Conservation (phyloP, 2,797 vertebrate species). For the Pseudochromis fuscus region DNA sequence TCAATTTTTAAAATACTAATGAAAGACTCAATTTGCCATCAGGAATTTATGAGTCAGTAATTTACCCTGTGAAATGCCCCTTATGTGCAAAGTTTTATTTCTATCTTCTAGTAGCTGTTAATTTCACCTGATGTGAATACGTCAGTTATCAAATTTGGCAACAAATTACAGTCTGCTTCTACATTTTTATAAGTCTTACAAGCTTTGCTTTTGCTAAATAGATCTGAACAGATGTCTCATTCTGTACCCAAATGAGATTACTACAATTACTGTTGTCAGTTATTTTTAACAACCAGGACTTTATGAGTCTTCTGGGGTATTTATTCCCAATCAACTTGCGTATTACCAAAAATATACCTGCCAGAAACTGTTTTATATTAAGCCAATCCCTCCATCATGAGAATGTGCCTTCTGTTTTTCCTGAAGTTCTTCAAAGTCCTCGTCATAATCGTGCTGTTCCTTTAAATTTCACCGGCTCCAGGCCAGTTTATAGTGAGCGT, state of each 20-base stretch:
- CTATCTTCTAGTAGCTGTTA: neutral
- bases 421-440: constrained; percentile 28
- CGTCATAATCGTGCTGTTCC: constrained; percentile 9
- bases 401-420: constrained; percentile 10
- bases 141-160: constrained; percentile 1
- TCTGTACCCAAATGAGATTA: neutral
- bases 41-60: neutral
- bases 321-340: constrained; percentile 15
- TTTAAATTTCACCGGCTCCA: constrained; percentile 39
- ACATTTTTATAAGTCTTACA: constrained; percentile 10
- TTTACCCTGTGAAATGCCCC: neutral
- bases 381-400: neutral
- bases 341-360: constrained; percentile 6
- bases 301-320: neutral
- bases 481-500: constrained; percentile 34
- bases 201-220: neutral
- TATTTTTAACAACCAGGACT: constrained; percentile 4
- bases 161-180: neutral
- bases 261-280: neutral
- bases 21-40: neutral
- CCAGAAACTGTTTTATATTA: constrained; percentile 6
- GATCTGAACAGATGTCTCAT: constrained; percentile 21
- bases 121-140: neutral
- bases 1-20: no score
- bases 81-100: neutral